Conservation (phyloP, 2,797 vertebrate genomes). For the Alfaro cultratus region DNA sequence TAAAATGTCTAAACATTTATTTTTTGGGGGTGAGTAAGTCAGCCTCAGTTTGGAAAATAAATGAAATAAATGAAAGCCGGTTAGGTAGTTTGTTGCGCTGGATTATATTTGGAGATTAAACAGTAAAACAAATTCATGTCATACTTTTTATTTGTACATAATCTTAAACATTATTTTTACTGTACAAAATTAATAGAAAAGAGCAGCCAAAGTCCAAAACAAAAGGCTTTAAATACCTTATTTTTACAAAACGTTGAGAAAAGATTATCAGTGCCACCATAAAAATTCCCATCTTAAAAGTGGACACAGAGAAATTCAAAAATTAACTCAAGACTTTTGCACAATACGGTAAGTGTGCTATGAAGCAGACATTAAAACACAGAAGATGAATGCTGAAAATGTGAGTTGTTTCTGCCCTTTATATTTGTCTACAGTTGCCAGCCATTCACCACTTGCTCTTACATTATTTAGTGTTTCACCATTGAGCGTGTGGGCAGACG, state of each 20-base stretch:
- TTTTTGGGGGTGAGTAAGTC: background rate
- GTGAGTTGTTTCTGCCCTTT: background rate
- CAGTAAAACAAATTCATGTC: background rate
- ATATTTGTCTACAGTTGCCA: background rate
- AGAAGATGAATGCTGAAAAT: background rate
- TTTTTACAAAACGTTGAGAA: background rate
- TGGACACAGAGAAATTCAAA: background rate
- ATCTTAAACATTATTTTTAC: background rate
- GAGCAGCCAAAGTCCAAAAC: background rate
- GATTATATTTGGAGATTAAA: background rate
- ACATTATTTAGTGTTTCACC: conserved; percentile 83
- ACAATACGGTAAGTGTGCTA: background rate
- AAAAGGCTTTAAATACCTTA: background rate
- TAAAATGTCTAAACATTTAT: background rate
- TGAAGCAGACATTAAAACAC: background rate
- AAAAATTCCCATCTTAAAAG: background rate
- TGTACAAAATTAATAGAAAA: background rate
- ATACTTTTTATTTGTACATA: background rate
- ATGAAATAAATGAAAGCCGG: background rate
- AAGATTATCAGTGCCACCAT: background rate
- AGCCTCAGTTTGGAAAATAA: background rate
- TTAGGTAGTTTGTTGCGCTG: background rate
- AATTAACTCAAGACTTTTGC: background rate
- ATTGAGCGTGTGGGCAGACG: conserved; percentile 89
- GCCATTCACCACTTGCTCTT: background rate